These are phyloP conservation scores for Andrena trimmerana DNA, from an alignment of 2,888 invertebrate genomes.

Conservation along the genomic window DNA sequence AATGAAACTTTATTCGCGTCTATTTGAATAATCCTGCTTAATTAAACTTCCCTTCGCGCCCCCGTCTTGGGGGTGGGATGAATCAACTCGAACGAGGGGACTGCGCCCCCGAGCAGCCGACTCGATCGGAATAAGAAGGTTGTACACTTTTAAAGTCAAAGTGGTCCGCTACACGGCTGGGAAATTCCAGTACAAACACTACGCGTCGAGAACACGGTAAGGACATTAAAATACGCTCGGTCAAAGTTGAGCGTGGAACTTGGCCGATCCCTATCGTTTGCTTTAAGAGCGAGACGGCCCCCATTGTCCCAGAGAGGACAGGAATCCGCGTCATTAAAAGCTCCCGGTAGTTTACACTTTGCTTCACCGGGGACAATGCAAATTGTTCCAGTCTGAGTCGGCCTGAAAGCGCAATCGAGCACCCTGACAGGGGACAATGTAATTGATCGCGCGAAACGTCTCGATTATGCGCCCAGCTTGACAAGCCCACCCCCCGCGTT, in stretches of 20 bases:
- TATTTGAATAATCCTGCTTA: slow-evolving; percentile 70
- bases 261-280: slow-evolving; percentile 14
- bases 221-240: neutral
- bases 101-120: neutral
- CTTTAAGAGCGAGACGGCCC: slow-evolving; percentile 19
- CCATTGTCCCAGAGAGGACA: neutral
- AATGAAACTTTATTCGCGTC: slow-evolving; percentile 74
- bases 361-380: slow-evolving; percentile 46
- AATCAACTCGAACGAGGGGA: slow-evolving; percentile 52
- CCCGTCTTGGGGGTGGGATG: slow-evolving; percentile 16
- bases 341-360: slow-evolving; percentile 46
- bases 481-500: slow-evolving; percentile 2
- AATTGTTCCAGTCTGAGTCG: slow-evolving; percentile 30
- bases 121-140: slow-evolving; percentile 7
- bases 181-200: neutral
- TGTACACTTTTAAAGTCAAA: neutral
- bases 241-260: neutral
- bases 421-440: slow-evolving; percentile 42
- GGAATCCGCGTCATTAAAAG: slow-evolving; percentile 26
- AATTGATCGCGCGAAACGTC: slow-evolving; percentile 53
- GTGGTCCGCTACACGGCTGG: neutral
- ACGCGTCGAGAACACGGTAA: neutral
- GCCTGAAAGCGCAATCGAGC: slow-evolving; percentile 34
- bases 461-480: slow-evolving; percentile 40
- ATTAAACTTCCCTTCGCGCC: slow-evolving; percentile 70